Conservation (phyloP, 2,888 invertebrate genomes). For the Phengaris alcon region DNA sequence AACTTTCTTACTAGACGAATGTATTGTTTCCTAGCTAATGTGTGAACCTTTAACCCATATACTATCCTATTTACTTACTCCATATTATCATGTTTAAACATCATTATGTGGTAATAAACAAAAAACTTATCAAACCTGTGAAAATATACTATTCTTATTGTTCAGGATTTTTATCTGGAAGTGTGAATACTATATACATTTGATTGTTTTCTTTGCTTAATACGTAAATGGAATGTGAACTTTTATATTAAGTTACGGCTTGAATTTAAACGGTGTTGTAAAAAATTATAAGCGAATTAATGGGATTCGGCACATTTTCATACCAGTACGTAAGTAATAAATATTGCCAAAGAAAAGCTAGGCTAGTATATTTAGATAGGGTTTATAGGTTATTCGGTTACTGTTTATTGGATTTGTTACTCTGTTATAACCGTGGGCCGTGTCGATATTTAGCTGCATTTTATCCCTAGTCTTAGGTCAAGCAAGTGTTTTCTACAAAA, state of each 20-base stretch:
- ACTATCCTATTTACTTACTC: background rate
- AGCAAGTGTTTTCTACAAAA: background rate
- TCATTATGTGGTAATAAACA: background rate
- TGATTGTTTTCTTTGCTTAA: background rate
- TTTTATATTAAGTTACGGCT: background rate
- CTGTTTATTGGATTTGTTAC: conserved; percentile 39
- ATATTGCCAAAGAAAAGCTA: conserved; percentile 42
- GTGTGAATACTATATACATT: background rate
- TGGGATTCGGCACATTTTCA: background rate
- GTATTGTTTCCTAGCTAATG: background rate
- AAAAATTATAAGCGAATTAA: background rate
- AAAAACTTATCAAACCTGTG: background rate
- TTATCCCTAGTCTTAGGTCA: conserved; percentile 1
- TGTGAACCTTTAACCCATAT: background rate
- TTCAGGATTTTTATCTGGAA: background rate
- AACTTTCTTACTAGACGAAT: background rate
- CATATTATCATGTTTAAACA: background rate
- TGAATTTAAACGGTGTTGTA: background rate
- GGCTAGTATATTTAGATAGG: conserved; percentile 37
- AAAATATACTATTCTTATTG: background rate
- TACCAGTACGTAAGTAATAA: conserved; percentile 27
- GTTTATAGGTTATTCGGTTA: conserved; percentile 42
- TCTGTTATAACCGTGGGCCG: conserved; percentile 26
- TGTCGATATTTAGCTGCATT: conserved; percentile 1
- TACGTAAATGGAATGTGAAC: background rate